Base-by-base conservation (phyloP, 2,113 vertebrate species). In the Cynopterus brachyotis region DNA sequence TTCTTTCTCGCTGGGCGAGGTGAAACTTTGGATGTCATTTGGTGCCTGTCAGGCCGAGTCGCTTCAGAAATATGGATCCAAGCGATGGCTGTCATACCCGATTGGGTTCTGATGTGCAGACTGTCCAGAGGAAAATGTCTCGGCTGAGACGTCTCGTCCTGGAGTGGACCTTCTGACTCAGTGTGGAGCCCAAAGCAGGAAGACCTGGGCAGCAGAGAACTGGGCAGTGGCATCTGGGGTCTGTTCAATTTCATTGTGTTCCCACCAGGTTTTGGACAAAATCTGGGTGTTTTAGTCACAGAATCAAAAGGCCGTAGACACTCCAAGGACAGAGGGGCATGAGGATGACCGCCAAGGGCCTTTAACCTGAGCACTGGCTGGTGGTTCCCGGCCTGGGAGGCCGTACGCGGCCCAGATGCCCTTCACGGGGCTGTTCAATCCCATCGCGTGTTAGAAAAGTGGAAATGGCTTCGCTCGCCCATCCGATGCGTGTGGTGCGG, bases 11-110 rank as follows among this genome's bases (percentile, higher is more conserved):
- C 72, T 42, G 17, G 89, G 78, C 62, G 81, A 93, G 89, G 95
- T 97, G 96, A 96, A 97, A 97, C 93, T 94, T 37, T 45, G 89
- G 62, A n/a, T 62, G 85, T 86, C 70, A 83, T 97, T 96, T 82
- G 88, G 96, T 96, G 95, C 92, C 69, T 92, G 85, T 82, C 94
- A 94, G 95, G 53, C 94, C 94, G 84, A 92, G 96, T 95, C 95
- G 76, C 55, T 78, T 88, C 40, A 55, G 82, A 88, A 88, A 85
- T 50, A 64, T 3, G 40, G 13, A 66, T 50, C 37, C 55, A 55
- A 76, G 67, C 28, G 12, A 42, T 47, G 32, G 12, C 57, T 59
- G 2, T 45, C 40, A 3, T 47, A 37, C 22, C 42, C 0, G 1
- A 35, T 35, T 45, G 57, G 75, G 70, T 40, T 75, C 69, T 57